phyloP scores from a whole-genome alignment of 2,888 invertebrate species.

The Habrosyne pyritoides region DNA sequence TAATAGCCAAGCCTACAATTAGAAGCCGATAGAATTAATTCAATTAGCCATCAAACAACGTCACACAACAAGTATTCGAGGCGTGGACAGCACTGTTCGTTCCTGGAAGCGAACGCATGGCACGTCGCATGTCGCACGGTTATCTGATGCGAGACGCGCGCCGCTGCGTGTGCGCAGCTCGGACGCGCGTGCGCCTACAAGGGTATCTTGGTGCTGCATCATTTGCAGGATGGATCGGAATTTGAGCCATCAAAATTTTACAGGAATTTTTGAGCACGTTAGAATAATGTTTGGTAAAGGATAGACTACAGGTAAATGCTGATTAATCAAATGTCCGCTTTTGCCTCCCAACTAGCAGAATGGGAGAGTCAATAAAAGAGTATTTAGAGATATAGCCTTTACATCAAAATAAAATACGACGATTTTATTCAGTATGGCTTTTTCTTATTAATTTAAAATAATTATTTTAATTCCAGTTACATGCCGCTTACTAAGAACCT shows the following conservation, averaged over 20 bases:
- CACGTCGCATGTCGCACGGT: constrained; percentile 40
- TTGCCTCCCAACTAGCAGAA: too few relatives aligned
- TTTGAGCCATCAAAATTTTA: neutral
- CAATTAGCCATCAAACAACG: constrained; percentile 26
- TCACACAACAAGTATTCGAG: constrained; percentile 45
- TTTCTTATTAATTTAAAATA: neutral
- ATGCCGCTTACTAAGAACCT: neutral
- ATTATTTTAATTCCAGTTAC: neutral
- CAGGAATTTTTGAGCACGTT: neutral
- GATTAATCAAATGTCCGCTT: too few relatives aligned
- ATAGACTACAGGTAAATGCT: too few relatives aligned
- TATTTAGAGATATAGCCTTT: too few relatives aligned
- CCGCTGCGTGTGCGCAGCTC: constrained; percentile 51
- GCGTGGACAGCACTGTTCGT: constrained; percentile 24
- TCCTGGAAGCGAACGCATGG: constrained; percentile 39
- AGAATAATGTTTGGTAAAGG: too few relatives aligned
- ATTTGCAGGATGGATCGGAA: neutral
- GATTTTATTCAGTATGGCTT: neutral
- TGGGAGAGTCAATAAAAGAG: too few relatives aligned
- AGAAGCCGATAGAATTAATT: constrained; percentile 29
- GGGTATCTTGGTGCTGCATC: constrained; percentile 13
- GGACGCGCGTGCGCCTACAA: constrained; percentile 41
- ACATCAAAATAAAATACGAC: too few relatives aligned
- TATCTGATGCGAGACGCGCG: constrained; percentile 62
- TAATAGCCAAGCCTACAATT: constrained; percentile 30